Conservation (phyloP, 2,113 vertebrate genomes). For the Carassius auratus region DNA sequence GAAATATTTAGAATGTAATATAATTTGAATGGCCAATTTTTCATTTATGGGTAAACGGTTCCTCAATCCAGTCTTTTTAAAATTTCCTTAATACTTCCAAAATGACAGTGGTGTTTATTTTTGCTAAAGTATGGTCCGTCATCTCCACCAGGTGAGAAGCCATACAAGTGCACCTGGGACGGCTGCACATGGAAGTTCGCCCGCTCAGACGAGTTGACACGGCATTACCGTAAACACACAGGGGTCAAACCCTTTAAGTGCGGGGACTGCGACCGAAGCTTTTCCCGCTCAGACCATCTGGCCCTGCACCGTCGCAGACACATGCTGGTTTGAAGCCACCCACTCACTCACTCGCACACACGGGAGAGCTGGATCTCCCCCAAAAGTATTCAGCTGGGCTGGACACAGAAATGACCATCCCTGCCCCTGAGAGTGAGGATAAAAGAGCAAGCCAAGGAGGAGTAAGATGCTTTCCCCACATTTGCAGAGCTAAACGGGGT, state of each 20-base stretch:
- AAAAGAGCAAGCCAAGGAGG: slow-evolving; percentile 65
- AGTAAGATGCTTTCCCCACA: slow-evolving; percentile 20
- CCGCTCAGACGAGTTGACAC: slow-evolving; percentile 96
- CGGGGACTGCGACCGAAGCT: slow-evolving; percentile 98
- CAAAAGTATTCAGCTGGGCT: slow-evolving; percentile 83
- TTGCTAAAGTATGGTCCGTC: slow-evolving; percentile 26
- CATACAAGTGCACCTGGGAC: slow-evolving; percentile 99
- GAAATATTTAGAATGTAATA: too few species aligned
- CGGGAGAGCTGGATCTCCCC: slow-evolving; percentile 82
- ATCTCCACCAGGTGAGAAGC: slow-evolving; percentile 90
- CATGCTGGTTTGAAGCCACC: slow-evolving; percentile 89
- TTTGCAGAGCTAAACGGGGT: slow-evolving; percentile 46
- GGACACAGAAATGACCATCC: slow-evolving; percentile 71
- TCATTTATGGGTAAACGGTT: too few species aligned
- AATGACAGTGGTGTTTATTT: neutral
- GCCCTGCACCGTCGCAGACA: slow-evolving; percentile 97
- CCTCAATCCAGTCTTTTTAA: neutral
- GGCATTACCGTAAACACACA: slow-evolving; percentile 99
- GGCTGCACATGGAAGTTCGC: slow-evolving; percentile 99
- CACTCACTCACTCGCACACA: slow-evolving; percentile 41
- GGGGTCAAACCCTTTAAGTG: slow-evolving; percentile 99
- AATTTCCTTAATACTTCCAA: neutral
- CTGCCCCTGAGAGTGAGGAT: slow-evolving; percentile 67
- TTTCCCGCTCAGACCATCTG: slow-evolving; percentile 97
- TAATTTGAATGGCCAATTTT: too few species aligned